Conservation (phyloP, 2,888 invertebrate species). For the Rhagonycha lutea region DNA sequence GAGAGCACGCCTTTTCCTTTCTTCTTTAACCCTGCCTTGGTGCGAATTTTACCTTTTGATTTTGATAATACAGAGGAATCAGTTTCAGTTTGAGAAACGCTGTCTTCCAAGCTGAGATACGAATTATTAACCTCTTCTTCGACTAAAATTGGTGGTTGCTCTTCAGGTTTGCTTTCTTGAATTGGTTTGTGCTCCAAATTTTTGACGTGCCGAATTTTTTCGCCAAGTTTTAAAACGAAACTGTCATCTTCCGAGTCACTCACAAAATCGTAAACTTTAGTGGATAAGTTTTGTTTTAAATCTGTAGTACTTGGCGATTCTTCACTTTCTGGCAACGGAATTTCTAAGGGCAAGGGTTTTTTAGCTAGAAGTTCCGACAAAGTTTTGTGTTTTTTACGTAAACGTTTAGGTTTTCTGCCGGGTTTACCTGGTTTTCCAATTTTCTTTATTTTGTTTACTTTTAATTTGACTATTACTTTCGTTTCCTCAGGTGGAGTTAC, state of each 20-base stretch:
- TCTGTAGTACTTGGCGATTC: background rate
- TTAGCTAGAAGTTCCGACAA: background rate
- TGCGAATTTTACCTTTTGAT: background rate
- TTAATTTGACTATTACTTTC: background rate
- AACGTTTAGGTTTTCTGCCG: background rate
- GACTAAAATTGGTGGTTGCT: background rate
- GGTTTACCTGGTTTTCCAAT: background rate
- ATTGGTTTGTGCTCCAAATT: conserved; percentile 27
- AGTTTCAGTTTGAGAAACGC: background rate
- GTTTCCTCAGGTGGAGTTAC: background rate
- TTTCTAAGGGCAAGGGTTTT: background rate
- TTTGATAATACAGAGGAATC: background rate
- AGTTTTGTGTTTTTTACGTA: background rate
- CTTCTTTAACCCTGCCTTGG: background rate
- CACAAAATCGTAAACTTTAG: background rate
- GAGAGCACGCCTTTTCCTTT: background rate
- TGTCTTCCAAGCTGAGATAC: background rate
- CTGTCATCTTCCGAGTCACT: background rate
- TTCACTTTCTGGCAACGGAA: background rate
- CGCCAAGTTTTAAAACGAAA: conserved; percentile 11
- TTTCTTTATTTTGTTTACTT: background rate
- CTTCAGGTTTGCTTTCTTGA: background rate
- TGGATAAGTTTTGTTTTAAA: background rate
- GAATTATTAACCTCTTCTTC: background rate
- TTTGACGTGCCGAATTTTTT: conserved; percentile 22